phyloP scores from a whole-genome alignment of 2,888 invertebrate species.

The Ametastegia equiseti region DNA sequence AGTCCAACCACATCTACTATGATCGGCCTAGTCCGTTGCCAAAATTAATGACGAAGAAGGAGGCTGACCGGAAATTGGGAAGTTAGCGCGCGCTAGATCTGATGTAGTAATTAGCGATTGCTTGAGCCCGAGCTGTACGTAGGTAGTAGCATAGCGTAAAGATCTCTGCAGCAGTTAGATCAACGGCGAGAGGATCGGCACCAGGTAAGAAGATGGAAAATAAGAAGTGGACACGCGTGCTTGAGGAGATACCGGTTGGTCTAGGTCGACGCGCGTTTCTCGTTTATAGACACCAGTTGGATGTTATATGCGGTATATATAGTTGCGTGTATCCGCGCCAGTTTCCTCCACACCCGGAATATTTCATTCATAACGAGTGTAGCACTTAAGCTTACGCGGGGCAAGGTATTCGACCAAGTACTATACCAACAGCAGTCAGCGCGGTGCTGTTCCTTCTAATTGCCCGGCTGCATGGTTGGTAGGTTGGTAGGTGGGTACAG shows the following conservation, averaged over 20 bases:
- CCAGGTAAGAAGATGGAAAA: too few relatives aligned
- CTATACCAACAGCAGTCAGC: background rate
- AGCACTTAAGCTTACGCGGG: background rate
- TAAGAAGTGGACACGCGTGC: conserved; percentile 8
- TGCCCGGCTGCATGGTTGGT: conserved; percentile 35
- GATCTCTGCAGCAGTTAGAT: background rate
- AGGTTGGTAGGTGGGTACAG: too few relatives aligned
- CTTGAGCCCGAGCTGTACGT: too few relatives aligned
- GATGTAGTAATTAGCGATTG: background rate
- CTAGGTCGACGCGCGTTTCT: background rate
- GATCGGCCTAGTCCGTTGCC: too few relatives aligned
- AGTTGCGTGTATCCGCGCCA: conserved; percentile 66
- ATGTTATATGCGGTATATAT: too few relatives aligned
- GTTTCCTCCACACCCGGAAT: conserved; percentile 70
- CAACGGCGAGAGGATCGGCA: background rate
- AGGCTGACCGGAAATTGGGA: background rate
- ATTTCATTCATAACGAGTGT: conserved; percentile 74
- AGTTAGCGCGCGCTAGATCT: background rate
- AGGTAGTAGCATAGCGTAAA: background rate
- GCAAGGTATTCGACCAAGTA: conserved; percentile 62
- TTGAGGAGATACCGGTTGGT: conserved; percentile 17
- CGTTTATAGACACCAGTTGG: conserved; percentile 9
- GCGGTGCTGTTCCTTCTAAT: conserved; percentile 41
- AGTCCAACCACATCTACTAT: too few relatives aligned
- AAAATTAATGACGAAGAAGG: background rate